Conservation (phyloP, 2,888 invertebrate species). For the Ectemnius continuus region DNA sequence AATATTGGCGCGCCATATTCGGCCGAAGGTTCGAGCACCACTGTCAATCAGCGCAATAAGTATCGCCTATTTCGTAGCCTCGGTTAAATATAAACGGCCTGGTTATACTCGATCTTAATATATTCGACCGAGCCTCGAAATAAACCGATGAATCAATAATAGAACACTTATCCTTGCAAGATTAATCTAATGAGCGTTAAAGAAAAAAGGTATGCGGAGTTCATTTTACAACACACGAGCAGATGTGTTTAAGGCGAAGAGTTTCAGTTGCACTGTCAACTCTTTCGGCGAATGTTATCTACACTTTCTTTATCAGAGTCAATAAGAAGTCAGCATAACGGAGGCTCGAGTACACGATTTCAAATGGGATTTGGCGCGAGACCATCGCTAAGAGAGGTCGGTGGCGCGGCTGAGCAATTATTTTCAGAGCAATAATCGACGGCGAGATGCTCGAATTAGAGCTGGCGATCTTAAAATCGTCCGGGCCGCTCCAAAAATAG, state of each 20-base stretch:
- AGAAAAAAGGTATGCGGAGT: too few relatives aligned
- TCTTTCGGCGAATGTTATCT: slow-evolving; percentile 4
- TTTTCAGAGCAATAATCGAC: background rate
- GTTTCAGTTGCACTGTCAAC: background rate
- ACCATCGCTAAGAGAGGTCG: too few relatives aligned
- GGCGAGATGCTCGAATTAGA: background rate
- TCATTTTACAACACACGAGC: too few relatives aligned
- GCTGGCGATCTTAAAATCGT: slow-evolving; percentile 49
- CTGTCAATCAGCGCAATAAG: too few relatives aligned
- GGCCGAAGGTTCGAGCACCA: background rate
- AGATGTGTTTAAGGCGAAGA: background rate
- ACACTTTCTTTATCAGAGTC: background rate
- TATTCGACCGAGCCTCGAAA: too few relatives aligned
- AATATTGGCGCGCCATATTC: background rate
- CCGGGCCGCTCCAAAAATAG: slow-evolving; percentile 43
- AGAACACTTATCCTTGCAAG: too few relatives aligned
- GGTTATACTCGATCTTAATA: too few relatives aligned
- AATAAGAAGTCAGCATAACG: slow-evolving; percentile 3
- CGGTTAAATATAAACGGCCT: too few relatives aligned
- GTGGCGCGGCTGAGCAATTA: background rate
- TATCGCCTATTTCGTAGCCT: too few relatives aligned
- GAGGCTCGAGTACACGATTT: background rate
- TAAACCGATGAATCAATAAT: too few relatives aligned
- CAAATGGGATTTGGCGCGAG: too few relatives aligned
- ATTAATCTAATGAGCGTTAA: too few relatives aligned